Percentiles rank a stretch among this genome's conserved stretches.
phyloP scores from a whole-genome alignment of 2,797 vertebrate species.

The Macropus fuliginosus region DNA sequence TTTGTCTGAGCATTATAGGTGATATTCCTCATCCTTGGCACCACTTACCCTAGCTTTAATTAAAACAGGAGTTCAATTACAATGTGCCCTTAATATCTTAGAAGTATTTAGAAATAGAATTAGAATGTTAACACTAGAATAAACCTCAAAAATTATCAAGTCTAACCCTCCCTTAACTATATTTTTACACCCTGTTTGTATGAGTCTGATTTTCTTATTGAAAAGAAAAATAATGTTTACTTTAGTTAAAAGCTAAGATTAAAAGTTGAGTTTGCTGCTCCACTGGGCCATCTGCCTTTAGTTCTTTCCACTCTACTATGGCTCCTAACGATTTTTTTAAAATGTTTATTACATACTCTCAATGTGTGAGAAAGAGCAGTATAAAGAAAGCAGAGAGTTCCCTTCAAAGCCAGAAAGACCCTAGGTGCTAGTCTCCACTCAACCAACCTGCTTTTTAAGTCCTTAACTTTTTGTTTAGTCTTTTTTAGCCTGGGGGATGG shows the following conservation, averaged over 20 bases:
- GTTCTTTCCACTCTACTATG: conserved; percentile 61
- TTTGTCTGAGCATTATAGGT: conserved; percentile 60
- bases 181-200: conserved; percentile 21
- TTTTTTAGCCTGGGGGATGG: not conserved
- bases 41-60: conserved; percentile 71
- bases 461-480: not conserved
- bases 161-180: not conserved
- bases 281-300: not conserved
- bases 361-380: not conserved
- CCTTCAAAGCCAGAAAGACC: not conserved
- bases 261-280: conserved; percentile 50
- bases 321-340: conserved; percentile 50
- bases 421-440: not conserved
- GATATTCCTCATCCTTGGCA: conserved; percentile 64
- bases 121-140: not conserved
- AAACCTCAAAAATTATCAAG: not conserved
- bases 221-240: conserved; percentile 41
- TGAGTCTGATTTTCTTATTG: conserved; percentile 61
- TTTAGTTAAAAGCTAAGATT: conserved; percentile 54
- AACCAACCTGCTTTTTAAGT: not conserved
- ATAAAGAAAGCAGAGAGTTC: not conserved
- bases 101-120: not conserved
- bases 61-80: conserved; percentile 75
- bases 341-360: conserved; percentile 63
- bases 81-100: conserved; percentile 57